phyloP scores from a whole-genome alignment of 2,888 invertebrate genomes.

The Heteromurus nitidus region DNA sequence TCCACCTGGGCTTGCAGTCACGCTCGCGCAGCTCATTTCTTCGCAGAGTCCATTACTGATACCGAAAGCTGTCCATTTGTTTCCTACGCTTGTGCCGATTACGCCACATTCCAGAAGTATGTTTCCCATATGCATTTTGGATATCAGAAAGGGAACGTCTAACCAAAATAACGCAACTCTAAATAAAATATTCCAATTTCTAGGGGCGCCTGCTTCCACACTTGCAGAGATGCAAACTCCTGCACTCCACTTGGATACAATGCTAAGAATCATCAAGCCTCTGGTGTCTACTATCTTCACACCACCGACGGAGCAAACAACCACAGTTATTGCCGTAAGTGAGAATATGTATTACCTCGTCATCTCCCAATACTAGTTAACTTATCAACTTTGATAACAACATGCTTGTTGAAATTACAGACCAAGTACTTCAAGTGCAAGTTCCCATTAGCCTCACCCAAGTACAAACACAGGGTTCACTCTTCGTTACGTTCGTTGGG shows the following conservation, averaged over 20 bases:
- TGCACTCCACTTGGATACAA: constrained; percentile 69
- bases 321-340: constrained; percentile 69
- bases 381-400: neutral
- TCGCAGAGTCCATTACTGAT: constrained; percentile 72
- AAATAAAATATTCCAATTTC: neutral
- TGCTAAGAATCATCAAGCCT: constrained; percentile 37
- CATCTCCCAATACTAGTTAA: neutral
- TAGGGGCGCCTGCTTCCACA: constrained; percentile 69
- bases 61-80: constrained; percentile 75
- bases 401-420: constrained; percentile 48
- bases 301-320: constrained; percentile 65
- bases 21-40: constrained; percentile 71
- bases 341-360: neutral
- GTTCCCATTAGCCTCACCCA: constrained; percentile 60
- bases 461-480: constrained; percentile 60
- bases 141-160: too few relatives aligned
- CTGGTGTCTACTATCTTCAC: constrained; percentile 68
- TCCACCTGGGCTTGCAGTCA: constrained; percentile 73
- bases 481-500: constrained; percentile 61
- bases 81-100: constrained; percentile 75
- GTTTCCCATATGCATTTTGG: neutral
- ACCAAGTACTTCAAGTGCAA: constrained; percentile 68
- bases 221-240: constrained; percentile 60
- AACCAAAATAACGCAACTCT: too few relatives aligned
- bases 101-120: constrained; percentile 74